Conservation (phyloP, 2,113 vertebrate species). For the Brachypteracias leptosomus region DNA sequence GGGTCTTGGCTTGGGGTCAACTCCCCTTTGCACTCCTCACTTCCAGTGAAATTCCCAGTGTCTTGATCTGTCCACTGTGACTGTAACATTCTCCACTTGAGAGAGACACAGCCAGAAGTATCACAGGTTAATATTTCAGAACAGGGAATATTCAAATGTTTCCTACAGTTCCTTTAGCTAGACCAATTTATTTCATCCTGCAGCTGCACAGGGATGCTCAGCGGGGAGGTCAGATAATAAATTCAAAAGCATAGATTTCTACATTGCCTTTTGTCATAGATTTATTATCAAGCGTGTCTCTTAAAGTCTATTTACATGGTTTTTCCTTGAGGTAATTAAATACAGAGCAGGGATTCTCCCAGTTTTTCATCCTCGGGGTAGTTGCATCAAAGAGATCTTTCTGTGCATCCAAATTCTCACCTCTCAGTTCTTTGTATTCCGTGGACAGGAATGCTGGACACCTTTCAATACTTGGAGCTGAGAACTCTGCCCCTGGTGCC, state of each 20-base stretch:
- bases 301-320: constrained; percentile 33
- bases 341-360: background rate
- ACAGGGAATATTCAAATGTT: constrained; percentile 41
- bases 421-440: background rate
- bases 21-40: background rate
- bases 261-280: constrained; percentile 54
- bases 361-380: background rate
- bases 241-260: constrained; percentile 54
- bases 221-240: constrained; percentile 59
- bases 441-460: background rate
- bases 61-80: background rate
- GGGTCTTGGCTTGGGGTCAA: background rate
- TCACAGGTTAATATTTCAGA: constrained; percentile 31
- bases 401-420: background rate
- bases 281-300: constrained; percentile 49
- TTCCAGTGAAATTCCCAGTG: background rate
- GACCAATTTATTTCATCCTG: constrained; percentile 65
- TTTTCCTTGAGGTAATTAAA: constrained; percentile 46
- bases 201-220: constrained; percentile 44
- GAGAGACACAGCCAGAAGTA: background rate
- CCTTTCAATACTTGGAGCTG: background rate
- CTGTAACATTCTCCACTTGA: background rate
- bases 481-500: background rate
- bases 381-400: background rate
- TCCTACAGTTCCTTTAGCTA: constrained; percentile 37